Conservation (phyloP, 2,797 vertebrate species). For the Mycteria americana region DNA sequence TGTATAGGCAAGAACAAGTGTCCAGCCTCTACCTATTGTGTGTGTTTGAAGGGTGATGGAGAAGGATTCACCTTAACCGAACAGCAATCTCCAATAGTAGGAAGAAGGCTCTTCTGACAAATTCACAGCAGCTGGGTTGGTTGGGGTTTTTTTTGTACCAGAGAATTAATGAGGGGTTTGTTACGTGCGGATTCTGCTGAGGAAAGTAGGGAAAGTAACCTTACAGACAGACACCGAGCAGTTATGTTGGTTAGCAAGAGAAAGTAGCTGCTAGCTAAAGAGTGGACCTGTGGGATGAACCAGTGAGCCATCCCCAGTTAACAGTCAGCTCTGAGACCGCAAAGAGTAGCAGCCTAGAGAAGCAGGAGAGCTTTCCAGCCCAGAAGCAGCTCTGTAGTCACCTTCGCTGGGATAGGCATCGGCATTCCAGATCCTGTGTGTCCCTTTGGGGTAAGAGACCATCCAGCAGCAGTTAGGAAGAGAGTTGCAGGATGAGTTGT, state of each 20-base stretch:
- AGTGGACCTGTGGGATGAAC: neutral
- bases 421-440: neutral
- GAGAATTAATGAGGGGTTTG: neutral
- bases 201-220: neutral
- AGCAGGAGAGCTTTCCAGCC: neutral
- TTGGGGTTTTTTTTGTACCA: neutral
- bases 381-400: neutral
- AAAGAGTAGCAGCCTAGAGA: too few species aligned
- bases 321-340: too few species aligned
- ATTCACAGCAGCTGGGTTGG: neutral
- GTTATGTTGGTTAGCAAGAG: neutral
- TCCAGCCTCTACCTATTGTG: neutral
- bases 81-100: neutral
- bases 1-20: neutral
- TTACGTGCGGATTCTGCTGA: neutral
- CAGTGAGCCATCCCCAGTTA: too few species aligned
- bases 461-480: neutral
- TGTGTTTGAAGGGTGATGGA: neutral
- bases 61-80: neutral
- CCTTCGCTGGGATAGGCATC: neutral
- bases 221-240: neutral
- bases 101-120: neutral
- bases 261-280: neutral
- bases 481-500: neutral
- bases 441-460: neutral